Evolutionary conservation across 2,888 invertebrate species (phyloP), one percentile per base, ranked within the genome.

Genomic region (Leptodirus hochenwartii): DNA sequence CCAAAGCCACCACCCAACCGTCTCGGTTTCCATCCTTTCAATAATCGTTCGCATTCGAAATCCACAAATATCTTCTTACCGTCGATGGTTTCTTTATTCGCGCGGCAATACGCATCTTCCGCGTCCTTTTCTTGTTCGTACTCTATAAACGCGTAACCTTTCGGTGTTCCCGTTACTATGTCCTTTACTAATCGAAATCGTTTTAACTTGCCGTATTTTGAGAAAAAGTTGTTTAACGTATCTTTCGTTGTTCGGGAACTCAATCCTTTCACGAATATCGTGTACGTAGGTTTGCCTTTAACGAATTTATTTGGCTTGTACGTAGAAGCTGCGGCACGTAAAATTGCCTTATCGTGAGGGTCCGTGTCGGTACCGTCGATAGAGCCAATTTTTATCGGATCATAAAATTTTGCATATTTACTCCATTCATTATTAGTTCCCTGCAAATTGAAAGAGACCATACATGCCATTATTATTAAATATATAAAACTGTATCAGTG

Each of bases 1-100:
- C 84, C 84, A 47, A 85, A 77, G 9, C 88, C 88, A 10, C 88
- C 88, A 3, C 88, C 88, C 4, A 87, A 57, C 37, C 88, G 56
- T 37, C 88, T 61, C 3, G 88, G 88, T 46, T 72, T 69, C 88
- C 88, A 88, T 2, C 82, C 37, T 10, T 62, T 61, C 43, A 82
- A 48, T 5, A 54, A 46, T 34, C 84, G 61, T 47, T 71, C 76
- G 41, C 69, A 71, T 53, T 85, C 85, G 42, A 64, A 66, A 50
- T 88, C 85, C 3, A 80, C 73, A 43, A 85, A 62, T 16, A 87
- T 58, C 46, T 68, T 66, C 14, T 62, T 60, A 2, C 74, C 74
- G 46, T 82, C 79, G 23, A 87, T 51, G 24, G 53, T 47, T 31
- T 58, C 53, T 43, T 65, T 67, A 40, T 72, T 59, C 43, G 70